Evolutionary conservation across 2,888 invertebrate genomes (phyloP).

Genomic region (Apotomis turbidana): DNA sequence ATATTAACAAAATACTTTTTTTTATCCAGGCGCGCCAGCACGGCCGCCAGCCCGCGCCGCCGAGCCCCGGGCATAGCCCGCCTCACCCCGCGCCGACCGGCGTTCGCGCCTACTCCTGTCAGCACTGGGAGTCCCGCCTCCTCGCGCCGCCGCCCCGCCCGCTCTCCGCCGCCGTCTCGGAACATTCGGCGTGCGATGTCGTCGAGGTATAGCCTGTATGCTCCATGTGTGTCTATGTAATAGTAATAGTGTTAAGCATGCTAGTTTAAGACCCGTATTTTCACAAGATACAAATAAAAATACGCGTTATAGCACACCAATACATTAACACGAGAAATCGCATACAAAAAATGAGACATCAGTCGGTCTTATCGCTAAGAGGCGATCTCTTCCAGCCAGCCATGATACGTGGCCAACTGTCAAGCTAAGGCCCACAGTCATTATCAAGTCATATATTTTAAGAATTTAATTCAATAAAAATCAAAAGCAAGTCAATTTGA

Average conservation of each 20-base stretch:
- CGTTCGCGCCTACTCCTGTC: conserved; percentile 85
- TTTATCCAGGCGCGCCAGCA: conserved; percentile 78
- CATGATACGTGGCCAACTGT: too few species aligned
- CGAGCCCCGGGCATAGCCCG: conserved; percentile 81
- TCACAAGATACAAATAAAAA: neutral
- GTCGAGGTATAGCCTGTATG: conserved; percentile 76
- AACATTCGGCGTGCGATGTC: conserved; percentile 75
- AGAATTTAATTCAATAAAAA: too few species aligned
- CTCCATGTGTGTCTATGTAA: conserved; percentile 57
- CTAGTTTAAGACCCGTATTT: neutral
- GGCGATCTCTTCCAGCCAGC: too few species aligned
- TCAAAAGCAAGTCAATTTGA: too few species aligned
- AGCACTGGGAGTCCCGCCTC: conserved; percentile 84
- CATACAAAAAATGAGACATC: too few species aligned
- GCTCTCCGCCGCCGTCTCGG: conserved; percentile 79
- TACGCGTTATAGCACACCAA: too few species aligned
- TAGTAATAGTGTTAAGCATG: conserved; percentile 45
- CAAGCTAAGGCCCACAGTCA: too few species aligned
- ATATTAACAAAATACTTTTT: neutral
- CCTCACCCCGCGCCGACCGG: conserved; percentile 82
- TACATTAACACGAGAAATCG: too few species aligned
- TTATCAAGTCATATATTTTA: too few species aligned
- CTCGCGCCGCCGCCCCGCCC: conserved; percentile 77
- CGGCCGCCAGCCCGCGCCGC: conserved; percentile 81
- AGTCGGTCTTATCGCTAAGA: too few species aligned